phyloP scores from a whole-genome alignment of 2,113 vertebrate genomes.

The Tragelaphus scriptus region DNA sequence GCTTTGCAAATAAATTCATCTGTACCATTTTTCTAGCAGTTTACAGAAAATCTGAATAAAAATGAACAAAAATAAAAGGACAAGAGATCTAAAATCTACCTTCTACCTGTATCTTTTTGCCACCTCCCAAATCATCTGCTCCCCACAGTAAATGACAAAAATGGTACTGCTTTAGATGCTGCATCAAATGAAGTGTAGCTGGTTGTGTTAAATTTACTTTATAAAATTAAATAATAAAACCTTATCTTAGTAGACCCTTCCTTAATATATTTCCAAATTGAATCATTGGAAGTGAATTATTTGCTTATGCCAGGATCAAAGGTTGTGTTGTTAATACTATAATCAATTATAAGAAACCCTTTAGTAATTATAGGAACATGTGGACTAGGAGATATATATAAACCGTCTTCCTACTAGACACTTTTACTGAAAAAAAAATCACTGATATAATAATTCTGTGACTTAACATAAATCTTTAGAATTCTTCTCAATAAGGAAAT shows the following conservation, averaged over 20 bases:
- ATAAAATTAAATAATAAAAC: constrained; percentile 21
- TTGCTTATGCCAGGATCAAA: constrained; percentile 11
- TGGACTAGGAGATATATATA: neutral
- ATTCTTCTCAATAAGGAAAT: constrained; percentile 20
- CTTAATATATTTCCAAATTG: constrained; percentile 5
- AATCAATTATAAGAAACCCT: neutral
- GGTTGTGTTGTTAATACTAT: neutral
- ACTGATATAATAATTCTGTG: neutral
- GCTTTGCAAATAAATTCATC: neutral
- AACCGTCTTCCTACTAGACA: neutral
- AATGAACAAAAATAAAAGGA: neutral
- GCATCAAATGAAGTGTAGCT: neutral
- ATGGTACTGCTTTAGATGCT: neutral
- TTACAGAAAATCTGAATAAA: neutral
- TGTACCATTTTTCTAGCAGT: neutral
- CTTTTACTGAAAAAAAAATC: neutral
- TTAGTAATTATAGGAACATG: neutral
- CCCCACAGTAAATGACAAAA: neutral
- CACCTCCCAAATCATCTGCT: neutral
- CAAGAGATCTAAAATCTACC: neutral
- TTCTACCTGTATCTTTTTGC: neutral
- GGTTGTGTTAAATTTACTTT: constrained; percentile 23
- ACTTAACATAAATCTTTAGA: constrained; percentile 36
- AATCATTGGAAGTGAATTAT: constrained; percentile 21
- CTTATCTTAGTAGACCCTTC: neutral